phyloP scores from a whole-genome alignment of 2,113 vertebrate species.

The Pluvianellus socialis region DNA sequence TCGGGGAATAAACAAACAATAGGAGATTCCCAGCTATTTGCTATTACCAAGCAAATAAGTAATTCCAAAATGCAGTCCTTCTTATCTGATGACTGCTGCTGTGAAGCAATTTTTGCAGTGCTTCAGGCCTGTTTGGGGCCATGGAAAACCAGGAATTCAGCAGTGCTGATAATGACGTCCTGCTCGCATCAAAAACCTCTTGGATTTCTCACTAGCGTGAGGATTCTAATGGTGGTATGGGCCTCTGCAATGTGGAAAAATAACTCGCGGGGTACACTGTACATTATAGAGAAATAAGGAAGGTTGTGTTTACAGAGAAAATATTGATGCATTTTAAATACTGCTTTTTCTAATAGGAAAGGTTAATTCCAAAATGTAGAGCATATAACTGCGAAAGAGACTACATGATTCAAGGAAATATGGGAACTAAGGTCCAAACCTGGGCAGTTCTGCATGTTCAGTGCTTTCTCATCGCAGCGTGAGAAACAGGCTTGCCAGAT shows the following conservation, averaged over 20 bases:
- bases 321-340: neutral
- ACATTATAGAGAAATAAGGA: neutral
- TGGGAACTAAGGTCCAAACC: neutral
- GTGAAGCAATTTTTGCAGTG: neutral
- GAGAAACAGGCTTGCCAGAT: neutral
- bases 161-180: neutral
- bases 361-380: neutral
- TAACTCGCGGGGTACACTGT: neutral
- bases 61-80: conserved; percentile 18
- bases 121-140: neutral
- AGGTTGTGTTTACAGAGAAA: neutral
- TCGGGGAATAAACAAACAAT: conserved; percentile 20
- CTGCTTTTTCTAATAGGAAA: neutral
- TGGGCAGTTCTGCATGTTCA: neutral
- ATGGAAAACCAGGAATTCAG: neutral
- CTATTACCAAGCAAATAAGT: conserved; percentile 29
- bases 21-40: conserved; percentile 14
- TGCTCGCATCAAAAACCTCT: neutral
- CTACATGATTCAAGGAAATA: neutral
- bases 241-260: neutral
- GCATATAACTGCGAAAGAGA: neutral
- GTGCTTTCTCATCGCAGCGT: neutral
- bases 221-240: neutral
- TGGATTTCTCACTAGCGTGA: neutral
- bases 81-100: neutral